Conservation (phyloP, 2,888 invertebrate genomes). For the Luperina nickerlii region DNA sequence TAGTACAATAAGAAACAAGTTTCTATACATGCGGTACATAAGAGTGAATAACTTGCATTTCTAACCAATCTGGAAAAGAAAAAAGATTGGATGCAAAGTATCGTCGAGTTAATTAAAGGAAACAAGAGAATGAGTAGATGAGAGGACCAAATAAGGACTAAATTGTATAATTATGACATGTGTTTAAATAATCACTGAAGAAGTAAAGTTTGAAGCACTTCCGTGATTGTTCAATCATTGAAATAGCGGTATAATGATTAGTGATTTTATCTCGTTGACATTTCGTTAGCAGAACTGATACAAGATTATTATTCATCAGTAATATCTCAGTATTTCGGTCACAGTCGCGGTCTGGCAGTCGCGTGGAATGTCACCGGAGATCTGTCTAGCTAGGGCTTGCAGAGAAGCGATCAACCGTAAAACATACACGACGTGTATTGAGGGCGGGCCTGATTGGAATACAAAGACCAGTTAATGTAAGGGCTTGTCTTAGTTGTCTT, state of each 20-base stretch:
- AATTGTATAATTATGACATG: conserved; percentile 12
- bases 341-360: conserved; percentile 49
- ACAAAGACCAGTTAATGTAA: conserved; percentile 25
- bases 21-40: conserved; percentile 37
- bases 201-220: neutral
- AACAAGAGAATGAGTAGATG: conserved; percentile 24
- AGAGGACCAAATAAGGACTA: conserved; percentile 31
- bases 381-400: conserved; percentile 42
- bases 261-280: conserved; percentile 19
- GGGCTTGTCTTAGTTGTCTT: neutral
- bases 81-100: conserved; percentile 36
- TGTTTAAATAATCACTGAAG: conserved; percentile 25
- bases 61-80: conserved; percentile 20
- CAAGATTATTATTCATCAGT: conserved; percentile 40
- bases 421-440: conserved; percentile 45
- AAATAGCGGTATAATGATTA: conserved; percentile 23
- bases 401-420: conserved; percentile 39
- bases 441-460: conserved; percentile 37
- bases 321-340: conserved; percentile 45
- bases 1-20: conserved; percentile 36
- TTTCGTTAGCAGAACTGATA: conserved; percentile 35
- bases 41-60: conserved; percentile 18
- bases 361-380: conserved; percentile 54
- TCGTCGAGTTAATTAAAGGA: conserved; percentile 33
- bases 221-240: conserved; percentile 8